phyloP scores from a whole-genome alignment of 2,888 invertebrate genomes.

The Brachynemurus nebulosus region DNA sequence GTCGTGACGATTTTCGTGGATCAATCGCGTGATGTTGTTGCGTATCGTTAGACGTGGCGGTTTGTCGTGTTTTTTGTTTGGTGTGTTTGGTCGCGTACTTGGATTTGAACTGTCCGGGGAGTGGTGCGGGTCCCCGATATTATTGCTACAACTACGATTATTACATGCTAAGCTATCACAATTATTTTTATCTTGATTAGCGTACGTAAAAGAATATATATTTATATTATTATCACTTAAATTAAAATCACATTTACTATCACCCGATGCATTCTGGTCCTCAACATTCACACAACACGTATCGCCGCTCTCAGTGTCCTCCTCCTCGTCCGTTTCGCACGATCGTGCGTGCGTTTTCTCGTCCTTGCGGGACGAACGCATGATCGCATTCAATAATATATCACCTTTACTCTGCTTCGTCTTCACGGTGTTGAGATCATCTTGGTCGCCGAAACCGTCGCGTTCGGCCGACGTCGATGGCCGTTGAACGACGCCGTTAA shows the following conservation, averaged over 20 bases:
- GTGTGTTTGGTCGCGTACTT: too few relatives aligned
- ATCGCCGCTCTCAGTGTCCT: slow-evolving; percentile 10
- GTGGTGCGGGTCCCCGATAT: too few relatives aligned
- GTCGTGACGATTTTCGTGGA: slow-evolving; percentile 6
- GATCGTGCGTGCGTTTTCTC: too few relatives aligned
- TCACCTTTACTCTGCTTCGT: slow-evolving; percentile 24
- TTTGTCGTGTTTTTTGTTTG: background rate
- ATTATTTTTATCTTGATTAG: slow-evolving; percentile 26
- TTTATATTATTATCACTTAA: slow-evolving; percentile 20
- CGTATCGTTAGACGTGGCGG: background rate
- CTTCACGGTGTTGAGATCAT: slow-evolving; percentile 12
- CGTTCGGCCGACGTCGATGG: too few relatives aligned
- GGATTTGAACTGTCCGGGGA: too few relatives aligned
- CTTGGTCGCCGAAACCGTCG: slow-evolving; percentile 7
- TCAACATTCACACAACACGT: slow-evolving; percentile 24
- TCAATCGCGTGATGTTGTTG: background rate
- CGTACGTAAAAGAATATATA: slow-evolving; percentile 29
- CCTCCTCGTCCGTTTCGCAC: too few relatives aligned
- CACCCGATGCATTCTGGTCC: slow-evolving; percentile 24
- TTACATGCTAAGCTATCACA: slow-evolving; percentile 30
- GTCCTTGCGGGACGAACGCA: slow-evolving; percentile 20
- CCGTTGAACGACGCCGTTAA: too few relatives aligned
- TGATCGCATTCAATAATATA: slow-evolving; percentile 29
- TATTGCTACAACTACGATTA: too few relatives aligned
- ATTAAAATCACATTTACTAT: slow-evolving; percentile 23